Percentiles rank a stretch among this genome's conserved stretches.
Evolutionary conservation across 2,888 invertebrate species (phyloP).

Genomic region (Ecdyonurus torrentis): DNA sequence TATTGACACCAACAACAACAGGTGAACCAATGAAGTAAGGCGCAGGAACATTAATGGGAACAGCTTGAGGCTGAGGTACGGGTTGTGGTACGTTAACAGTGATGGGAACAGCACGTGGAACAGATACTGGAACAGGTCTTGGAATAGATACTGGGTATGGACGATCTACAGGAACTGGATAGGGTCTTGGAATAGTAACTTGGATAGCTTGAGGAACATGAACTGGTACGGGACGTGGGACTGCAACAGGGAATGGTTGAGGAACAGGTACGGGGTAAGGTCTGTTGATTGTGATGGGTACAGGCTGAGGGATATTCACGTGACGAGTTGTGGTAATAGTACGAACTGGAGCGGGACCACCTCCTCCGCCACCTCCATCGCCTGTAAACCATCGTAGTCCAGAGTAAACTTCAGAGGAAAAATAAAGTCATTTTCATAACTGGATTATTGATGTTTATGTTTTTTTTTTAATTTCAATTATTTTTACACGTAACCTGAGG

Average conservation of each 20-base stretch:
- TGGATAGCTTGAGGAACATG: conserved; percentile 5
- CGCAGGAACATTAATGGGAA: conserved; percentile 35
- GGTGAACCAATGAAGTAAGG: conserved; percentile 32
- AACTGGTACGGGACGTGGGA: conserved; percentile 28
- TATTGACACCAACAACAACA: conserved; percentile 17
- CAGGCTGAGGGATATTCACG: conserved; percentile 19
- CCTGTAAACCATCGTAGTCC: not conserved
- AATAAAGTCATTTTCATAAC: too few relatives aligned
- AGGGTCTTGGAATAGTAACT: conserved; percentile 30
- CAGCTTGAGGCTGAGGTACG: conserved; percentile 32
- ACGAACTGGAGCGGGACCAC: not conserved
- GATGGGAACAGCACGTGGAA: conserved; percentile 32
- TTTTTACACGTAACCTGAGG: too few relatives aligned
- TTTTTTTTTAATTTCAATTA: too few relatives aligned
- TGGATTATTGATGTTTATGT: too few relatives aligned
- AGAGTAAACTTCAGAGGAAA: too few relatives aligned
- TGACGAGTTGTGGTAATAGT: conserved; percentile 33
- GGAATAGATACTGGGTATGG: conserved; percentile 18
- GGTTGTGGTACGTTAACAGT: conserved; percentile 35
- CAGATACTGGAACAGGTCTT: conserved; percentile 28
- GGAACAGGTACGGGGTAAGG: conserved; percentile 18
- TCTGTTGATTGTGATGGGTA: conserved; percentile 29
- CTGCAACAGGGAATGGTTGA: conserved; percentile 28
- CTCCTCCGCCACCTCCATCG: not conserved
- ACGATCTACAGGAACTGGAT: conserved; percentile 32